phyloP scores from a whole-genome alignment of 1,140 invertebrate species.

The Penaeus vannamei region DNA sequence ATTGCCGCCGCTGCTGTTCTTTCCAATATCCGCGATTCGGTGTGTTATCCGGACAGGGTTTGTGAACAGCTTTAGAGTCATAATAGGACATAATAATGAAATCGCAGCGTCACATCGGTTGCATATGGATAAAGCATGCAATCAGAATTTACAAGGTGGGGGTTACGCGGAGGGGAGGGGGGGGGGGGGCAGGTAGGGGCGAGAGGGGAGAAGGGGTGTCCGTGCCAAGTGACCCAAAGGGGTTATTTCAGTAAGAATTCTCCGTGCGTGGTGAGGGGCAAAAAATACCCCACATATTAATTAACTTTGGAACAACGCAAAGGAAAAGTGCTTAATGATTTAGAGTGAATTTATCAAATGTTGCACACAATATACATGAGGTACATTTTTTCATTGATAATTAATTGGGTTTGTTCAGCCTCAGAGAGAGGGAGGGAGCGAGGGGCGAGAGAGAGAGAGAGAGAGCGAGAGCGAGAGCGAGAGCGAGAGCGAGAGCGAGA shows the following conservation, averaged over 20 bases:
- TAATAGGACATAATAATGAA: too few species aligned
- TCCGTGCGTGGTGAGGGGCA: neutral
- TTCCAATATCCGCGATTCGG: too few species aligned
- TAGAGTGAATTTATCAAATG: slow-evolving; percentile 43
- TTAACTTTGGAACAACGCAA: slow-evolving; percentile 41
- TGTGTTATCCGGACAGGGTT: too few species aligned
- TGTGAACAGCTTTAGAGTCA: too few species aligned
- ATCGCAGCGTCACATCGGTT: too few species aligned
- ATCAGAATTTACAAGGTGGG: too few species aligned
- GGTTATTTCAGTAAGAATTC: slow-evolving; percentile 12
- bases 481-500: slow-evolving; percentile 20
- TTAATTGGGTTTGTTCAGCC: slow-evolving; percentile 30
- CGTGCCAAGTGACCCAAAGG: slow-evolving; percentile 4
- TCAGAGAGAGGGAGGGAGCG: slow-evolving; percentile 23
- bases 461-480: slow-evolving; percentile 16
- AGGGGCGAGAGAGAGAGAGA: slow-evolving; percentile 13
- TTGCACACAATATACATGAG: slow-evolving; percentile 39
- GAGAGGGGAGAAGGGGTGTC: neutral
- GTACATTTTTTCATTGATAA: slow-evolving; percentile 34
- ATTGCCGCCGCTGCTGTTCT: too few species aligned
- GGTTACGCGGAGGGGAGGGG: too few species aligned
- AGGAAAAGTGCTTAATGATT: slow-evolving; percentile 43
- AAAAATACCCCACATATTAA: slow-evolving; percentile 45
- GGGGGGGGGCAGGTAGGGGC: too few species aligned
- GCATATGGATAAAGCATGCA: too few species aligned